phyloP scores from a whole-genome alignment of 2,113 vertebrate genomes.

The Rhineura floridana region DNA sequence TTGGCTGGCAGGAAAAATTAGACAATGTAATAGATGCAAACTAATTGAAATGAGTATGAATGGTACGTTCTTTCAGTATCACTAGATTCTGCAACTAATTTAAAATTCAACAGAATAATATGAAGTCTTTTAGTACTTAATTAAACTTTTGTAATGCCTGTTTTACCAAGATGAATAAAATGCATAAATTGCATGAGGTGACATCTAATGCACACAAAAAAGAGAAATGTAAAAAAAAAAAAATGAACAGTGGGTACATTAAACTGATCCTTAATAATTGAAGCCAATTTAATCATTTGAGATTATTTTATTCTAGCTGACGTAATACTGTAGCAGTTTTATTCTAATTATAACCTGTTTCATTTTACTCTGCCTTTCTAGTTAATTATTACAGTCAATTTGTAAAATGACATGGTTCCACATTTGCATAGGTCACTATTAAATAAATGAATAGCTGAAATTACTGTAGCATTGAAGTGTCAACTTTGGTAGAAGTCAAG shows the following conservation, averaged over 20 bases:
- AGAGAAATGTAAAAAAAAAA: constrained; percentile 78
- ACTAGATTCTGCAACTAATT: constrained; percentile 82
- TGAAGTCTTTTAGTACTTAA: constrained; percentile 86
- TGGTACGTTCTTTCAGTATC: constrained; percentile 73
- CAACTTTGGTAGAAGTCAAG: constrained; percentile 93
- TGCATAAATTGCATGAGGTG: constrained; percentile 83
- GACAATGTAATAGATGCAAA: constrained; percentile 69
- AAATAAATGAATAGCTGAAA: constrained; percentile 92
- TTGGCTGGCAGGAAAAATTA: constrained; percentile 46
- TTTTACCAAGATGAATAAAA: constrained; percentile 86
- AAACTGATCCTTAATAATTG: constrained; percentile 88
- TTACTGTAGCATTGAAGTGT: constrained; percentile 92
- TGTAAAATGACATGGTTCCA: constrained; percentile 89
- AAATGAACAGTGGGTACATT: constrained; percentile 84
- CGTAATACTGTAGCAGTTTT: constrained; percentile 86
- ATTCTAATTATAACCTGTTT: constrained; percentile 90
- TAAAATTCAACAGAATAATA: constrained; percentile 82
- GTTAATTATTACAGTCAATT: constrained; percentile 93
- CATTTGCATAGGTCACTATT: constrained; percentile 96
- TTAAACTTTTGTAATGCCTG: constrained; percentile 86
- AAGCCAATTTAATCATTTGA: constrained; percentile 86
- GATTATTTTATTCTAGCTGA: constrained; percentile 88
- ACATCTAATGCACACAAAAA: constrained; percentile 84
- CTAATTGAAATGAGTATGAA: constrained; percentile 79
- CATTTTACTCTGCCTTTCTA: constrained; percentile 87